These are phyloP conservation scores for Sandelia bainsii DNA, from an alignment of 2,797 vertebrate genomes.

Conservation along the genomic window DNA sequence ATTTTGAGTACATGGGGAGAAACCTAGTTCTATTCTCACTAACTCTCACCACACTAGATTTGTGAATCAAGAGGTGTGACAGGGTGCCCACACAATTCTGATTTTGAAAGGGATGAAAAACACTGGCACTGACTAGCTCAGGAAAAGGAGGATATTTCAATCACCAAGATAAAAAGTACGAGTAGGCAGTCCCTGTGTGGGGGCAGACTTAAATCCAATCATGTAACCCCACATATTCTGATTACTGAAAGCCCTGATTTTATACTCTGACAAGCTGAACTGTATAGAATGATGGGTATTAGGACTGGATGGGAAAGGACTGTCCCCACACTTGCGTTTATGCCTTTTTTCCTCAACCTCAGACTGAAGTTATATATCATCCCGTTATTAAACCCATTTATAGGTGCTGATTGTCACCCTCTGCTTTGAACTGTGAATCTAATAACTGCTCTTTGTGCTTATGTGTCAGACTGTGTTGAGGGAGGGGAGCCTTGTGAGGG, in stretches of 20 bases:
- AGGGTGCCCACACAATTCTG: slow-evolving; percentile 46
- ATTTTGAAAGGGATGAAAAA: slow-evolving; percentile 50
- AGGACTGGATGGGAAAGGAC: slow-evolving; percentile 21
- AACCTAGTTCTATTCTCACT: slow-evolving; percentile 19
- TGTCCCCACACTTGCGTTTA: slow-evolving; percentile 37
- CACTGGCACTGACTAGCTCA: slow-evolving; percentile 17
- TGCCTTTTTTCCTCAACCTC: slow-evolving; percentile 6
- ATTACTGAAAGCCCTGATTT: slow-evolving; percentile 64
- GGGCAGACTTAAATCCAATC: slow-evolving; percentile 63
- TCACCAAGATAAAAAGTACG: slow-evolving; percentile 51
- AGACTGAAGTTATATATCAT: slow-evolving; percentile 41
- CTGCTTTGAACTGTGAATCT: slow-evolving; percentile 71
- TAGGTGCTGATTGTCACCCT: slow-evolving; percentile 44
- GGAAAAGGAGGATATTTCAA: slow-evolving; percentile 55
- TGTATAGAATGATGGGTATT: slow-evolving; percentile 37
- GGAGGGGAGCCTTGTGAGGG: slow-evolving; percentile 81
- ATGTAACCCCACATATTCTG: slow-evolving; percentile 59
- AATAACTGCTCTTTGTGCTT: slow-evolving; percentile 82
- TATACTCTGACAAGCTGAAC: slow-evolving; percentile 55
- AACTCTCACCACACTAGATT: slow-evolving; percentile 37
- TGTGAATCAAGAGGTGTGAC: slow-evolving; percentile 52
- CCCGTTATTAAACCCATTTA: slow-evolving; percentile 38
- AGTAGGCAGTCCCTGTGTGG: slow-evolving; percentile 53
- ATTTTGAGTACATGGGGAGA: not conserved
- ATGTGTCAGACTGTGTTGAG: slow-evolving; percentile 84